phyloP scores from a whole-genome alignment of 2,113 vertebrate species.

The Osmerus eperlanus region DNA sequence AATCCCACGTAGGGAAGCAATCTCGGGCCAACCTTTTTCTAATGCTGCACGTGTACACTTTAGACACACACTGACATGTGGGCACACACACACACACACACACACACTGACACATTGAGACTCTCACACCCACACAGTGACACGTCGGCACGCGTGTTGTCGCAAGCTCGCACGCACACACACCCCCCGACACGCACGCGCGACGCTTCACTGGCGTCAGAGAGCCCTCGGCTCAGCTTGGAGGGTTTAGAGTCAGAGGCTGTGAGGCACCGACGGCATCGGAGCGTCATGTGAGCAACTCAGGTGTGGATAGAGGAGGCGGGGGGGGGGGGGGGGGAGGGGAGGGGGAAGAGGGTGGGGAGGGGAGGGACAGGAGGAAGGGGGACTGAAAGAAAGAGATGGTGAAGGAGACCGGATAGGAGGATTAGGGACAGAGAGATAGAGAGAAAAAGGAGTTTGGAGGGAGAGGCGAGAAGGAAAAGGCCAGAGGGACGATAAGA shows the following conservation, averaged over 20 bases:
- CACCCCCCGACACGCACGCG: not conserved
- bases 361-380: not conserved
- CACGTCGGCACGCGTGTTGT: no score
- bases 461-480: no score
- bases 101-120: not conserved
- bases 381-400: not conserved
- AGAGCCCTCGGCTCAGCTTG: not conserved
- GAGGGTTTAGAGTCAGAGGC: constrained; percentile 8
- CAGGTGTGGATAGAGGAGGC: constrained; percentile 6
- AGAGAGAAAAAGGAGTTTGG: not conserved
- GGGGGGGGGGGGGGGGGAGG: constrained; percentile 3
- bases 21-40: constrained; percentile 19
- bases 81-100: not conserved
- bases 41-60: not conserved
- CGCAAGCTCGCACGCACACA: not conserved
- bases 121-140: not conserved
- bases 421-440: not conserved
- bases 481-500: not conserved
- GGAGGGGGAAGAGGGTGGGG: constrained; percentile 26
- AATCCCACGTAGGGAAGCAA: constrained; percentile 33
- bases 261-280: constrained; percentile 11
- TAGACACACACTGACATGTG: not conserved
- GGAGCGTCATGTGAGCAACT: constrained; percentile 2
- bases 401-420: not conserved
- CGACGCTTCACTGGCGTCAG: not conserved